phyloP scores from a whole-genome alignment of 2,888 invertebrate genomes.

The Bembecia ichneumoniformis region DNA sequence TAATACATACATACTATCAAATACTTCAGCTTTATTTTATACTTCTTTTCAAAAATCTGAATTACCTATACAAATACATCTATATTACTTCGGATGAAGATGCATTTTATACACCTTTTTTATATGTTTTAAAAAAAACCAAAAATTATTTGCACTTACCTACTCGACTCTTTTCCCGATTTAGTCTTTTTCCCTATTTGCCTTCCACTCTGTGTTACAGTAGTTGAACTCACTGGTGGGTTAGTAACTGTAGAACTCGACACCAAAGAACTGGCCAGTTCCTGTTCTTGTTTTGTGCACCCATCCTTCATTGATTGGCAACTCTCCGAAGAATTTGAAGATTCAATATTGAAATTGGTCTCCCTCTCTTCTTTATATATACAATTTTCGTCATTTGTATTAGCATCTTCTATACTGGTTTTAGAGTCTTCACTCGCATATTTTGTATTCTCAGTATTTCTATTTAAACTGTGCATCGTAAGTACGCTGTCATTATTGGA shows the following conservation, averaged over 20 bases:
- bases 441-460: constrained; percentile 47
- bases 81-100: no score
- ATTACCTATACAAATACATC: no score
- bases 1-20: no score
- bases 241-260: constrained; percentile 41
- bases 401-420: constrained; percentile 61
- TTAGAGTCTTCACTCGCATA: constrained; percentile 64
- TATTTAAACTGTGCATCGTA: constrained; percentile 47
- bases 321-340: constrained; percentile 64
- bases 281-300: constrained; percentile 44
- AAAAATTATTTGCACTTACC: constrained; percentile 24
- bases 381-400: constrained; percentile 60
- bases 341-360: constrained; percentile 64
- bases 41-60: no score
- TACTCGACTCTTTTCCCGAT: constrained; percentile 53
- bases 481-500: constrained; percentile 49
- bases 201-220: constrained; percentile 39
- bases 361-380: constrained; percentile 63
- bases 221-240: constrained; percentile 39
- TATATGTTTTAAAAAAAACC: not conserved
- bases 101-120: no score
- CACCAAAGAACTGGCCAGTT: constrained; percentile 36
- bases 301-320: constrained; percentile 62
- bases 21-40: no score
- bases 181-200: constrained; percentile 48